Base-by-base conservation (phyloP, 2,113 vertebrate genomes). In the Natator depressus region DNA sequence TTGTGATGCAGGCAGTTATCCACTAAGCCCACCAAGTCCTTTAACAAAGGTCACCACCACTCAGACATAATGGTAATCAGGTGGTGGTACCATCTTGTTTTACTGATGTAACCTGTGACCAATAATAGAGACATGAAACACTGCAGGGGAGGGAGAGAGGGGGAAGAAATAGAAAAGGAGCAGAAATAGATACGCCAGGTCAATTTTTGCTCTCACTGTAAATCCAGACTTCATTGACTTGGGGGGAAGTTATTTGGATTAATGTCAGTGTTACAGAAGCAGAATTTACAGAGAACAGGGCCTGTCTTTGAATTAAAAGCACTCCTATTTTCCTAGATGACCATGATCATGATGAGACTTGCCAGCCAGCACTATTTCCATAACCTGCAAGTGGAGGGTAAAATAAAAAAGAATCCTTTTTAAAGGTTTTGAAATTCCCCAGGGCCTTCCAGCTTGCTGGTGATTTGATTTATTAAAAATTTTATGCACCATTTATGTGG, bases 391-490 rank as follows among this genome's bases (percentile, higher is more conserved):
- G 6, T 0, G 84, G 51, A 86, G 31, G 78, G 31, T 25, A 85
- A 53, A 78, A 91, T 89, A 85, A 27, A 42, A 76, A 47, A 46
- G 38, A 80, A 29, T 1, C 16, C 88, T 65, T 31, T 29, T 11
- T 3, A 59, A 90, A 72, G 85, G 5, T 80, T 78, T 22, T 87
- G 82, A 42, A 85, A 84, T 81, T 82, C 19, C 47, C 11, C 55
- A 10, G 4, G 62, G 35, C 42, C 47, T 93, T 95, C 72, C 62
- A 10, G 20, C 19, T 91, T 84, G 54, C 47, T 75, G 87, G 13
- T 85, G 10, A 6, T 89, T 75, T 96, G 53, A 80, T 93, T 93
- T 94, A 82, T 91, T 93, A 80, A 42, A 88, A 91, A 47, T 62
- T 79, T 35, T 19, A 93, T 38, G 57, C 13, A 35, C 88, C 35